phyloP scores from a whole-genome alignment of 2,888 invertebrate species.

The Microplitis deprimator region DNA sequence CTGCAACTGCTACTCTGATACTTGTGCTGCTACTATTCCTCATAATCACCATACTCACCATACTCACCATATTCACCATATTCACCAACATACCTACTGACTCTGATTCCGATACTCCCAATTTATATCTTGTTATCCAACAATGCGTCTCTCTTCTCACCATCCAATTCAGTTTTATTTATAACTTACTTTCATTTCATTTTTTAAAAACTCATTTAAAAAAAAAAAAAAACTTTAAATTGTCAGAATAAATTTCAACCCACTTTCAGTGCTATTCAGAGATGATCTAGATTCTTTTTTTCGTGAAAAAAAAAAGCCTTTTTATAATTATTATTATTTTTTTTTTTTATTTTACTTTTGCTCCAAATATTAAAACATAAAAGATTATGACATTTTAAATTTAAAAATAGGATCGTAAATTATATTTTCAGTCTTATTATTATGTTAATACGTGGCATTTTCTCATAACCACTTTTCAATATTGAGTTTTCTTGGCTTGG shows the following conservation, averaged over 20 bases:
- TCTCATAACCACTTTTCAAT: constrained; percentile 36
- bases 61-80: too few species aligned
- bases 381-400: neutral
- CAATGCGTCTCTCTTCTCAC: too few species aligned
- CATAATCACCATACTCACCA: too few species aligned
- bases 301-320: neutral
- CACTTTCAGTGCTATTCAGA: neutral
- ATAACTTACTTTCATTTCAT: neutral
- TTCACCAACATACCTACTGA: too few species aligned
- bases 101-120: neutral
- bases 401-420: neutral
- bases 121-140: neutral
- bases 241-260: neutral
- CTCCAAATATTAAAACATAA: neutral
- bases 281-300: neutral
- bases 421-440: neutral
- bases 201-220: neutral
- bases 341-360: neutral
- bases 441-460: neutral
- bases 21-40: too few species aligned
- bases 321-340: neutral
- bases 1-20: neutral
- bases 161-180: neutral
- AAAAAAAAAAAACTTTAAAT: neutral
- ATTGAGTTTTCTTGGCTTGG: constrained; percentile 15